A percentile compares a stretch with the other conserved stretches of the same genome.
Evolutionary conservation across 2,113 vertebrate species (phyloP).

Genomic region (Colaptes auratus): DNA sequence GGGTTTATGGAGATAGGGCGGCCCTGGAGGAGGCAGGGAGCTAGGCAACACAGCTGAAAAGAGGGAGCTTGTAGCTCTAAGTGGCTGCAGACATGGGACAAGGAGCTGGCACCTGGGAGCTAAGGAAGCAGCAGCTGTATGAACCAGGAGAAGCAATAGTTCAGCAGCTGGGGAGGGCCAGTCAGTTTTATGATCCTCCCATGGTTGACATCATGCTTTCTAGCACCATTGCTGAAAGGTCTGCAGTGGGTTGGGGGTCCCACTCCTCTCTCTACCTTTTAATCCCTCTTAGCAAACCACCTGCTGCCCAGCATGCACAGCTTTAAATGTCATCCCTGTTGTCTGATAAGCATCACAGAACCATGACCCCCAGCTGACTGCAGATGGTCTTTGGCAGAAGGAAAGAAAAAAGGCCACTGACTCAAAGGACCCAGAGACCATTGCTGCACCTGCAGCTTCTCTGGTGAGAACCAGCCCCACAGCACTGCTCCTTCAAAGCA

Average conservation of each 20-base stretch:
- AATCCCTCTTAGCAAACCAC: neutral
- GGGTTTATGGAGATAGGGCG: neutral
- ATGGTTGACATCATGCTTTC: neutral
- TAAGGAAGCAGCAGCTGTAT: neutral
- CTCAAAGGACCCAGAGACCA: neutral
- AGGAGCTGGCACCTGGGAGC: neutral
- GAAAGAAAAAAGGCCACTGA: neutral
- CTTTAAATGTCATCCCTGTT: neutral
- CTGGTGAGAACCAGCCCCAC: neutral
- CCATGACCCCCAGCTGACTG: neutral
- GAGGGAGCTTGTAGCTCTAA: neutral
- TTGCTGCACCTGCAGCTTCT: neutral
- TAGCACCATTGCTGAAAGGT: neutral
- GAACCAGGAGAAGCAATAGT: neutral
- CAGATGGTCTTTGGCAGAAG: conserved; percentile 13
- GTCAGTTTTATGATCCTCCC: neutral
- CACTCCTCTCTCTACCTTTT: neutral
- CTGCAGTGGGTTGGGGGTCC: neutral
- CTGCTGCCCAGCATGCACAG: fast-evolving
- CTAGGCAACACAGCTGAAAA: neutral
- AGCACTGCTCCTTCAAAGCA: fast-evolving
- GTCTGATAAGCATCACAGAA: neutral
- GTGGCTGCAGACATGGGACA: neutral
- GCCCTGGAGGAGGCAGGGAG: neutral
- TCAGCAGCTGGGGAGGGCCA: neutral